Base-by-base conservation (phyloP, 2,888 invertebrate species). In the Amphipyra tragopoginis region DNA sequence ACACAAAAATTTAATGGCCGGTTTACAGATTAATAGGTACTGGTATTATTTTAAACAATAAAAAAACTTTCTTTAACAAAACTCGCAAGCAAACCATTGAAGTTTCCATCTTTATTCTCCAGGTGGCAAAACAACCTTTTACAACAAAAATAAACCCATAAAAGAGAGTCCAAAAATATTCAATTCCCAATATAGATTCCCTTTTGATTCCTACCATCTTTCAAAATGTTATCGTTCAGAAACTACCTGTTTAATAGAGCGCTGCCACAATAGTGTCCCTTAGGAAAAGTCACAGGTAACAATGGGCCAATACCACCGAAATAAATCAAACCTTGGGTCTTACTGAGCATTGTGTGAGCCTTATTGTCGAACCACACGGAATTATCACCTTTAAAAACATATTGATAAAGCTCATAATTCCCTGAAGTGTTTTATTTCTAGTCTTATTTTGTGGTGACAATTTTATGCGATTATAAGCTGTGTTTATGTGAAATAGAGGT, bases 251-350 rank as follows among this genome's bases (percentile, higher is more conserved):
- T 75, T 72, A 76, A 76, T 75, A 77, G 64, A 80, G 63, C 65
- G 45, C 52, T 40, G 11, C 59, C 54, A 67, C 70, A 74, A 79
- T 77, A 65, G 58, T 61, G 48, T 70, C 76, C 74, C 69, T 44
- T 53, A 65, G 76, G 76, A 68, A 70, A 79, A 74, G 79, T 79
- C 74, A 74, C 70, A 66, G 80, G 65, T 72, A 79, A 80, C 79
- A 79, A 81, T 71, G 70, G 76, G 34, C 66, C 76, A 65, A 80
- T 79, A 76, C 77, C 74, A 63, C 48, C 50, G 59, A 79, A 80
- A 80, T 80, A 80, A 79, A 80, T 80, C 79, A 80, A 79, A 75
- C 70, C 81, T 67, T 57, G 62, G 68, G 44, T 77, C 65, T 71
- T 57, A 77, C 70, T 65, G 65, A 70, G 66, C 55, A 79, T 70